Evolutionary conservation across 2,888 invertebrate species (phyloP), one percentile per base, ranked within the genome.

Genomic region (Leucophenga montana): DNA sequence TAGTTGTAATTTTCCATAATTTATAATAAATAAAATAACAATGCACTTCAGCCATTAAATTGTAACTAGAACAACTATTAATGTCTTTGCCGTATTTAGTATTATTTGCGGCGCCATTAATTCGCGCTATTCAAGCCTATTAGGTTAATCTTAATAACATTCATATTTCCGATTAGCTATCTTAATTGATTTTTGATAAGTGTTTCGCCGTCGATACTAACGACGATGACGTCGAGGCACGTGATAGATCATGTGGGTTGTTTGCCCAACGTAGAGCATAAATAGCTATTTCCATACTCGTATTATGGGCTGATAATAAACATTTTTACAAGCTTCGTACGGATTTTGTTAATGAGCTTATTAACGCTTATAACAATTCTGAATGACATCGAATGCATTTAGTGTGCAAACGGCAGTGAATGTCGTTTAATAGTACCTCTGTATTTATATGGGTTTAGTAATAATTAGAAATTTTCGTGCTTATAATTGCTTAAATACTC

Each of bases 141-240:
- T 83, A 78, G 39, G 71, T 74, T 77, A 75, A 76, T 73, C 75
- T 73, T 81, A 81, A 83, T 84, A 70, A 75, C 79, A 44, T 64
- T 22, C 20, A 75, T 71, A 70, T 70, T 70, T 31, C 65, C 56
- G 85, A 85, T 83, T 77, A 75, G 68, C 16, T 85, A 85, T 82
- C 82, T 83, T 77, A 82, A 83, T 82, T 83, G 85, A 78, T 76
- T 77, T 76, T 73, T 75, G 82, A 83, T 82, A 84, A 83, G 76
- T 79, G 71, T 22, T 50, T 16, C 67, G 13, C 54, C 56, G 70
- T 68, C 62, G 68, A 48, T 67, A 70, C 66, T 64, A 61, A 48
- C 33, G 68, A n/a, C 11, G 62, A 70, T 85, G 83, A 84, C 79
- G 83, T 78, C 79, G 78, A 74, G 81, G 82, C 83, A 83, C 82